Evolutionary conservation across 2,113 vertebrate species (phyloP).

Genomic region (Bothrops jararaca): DNA sequence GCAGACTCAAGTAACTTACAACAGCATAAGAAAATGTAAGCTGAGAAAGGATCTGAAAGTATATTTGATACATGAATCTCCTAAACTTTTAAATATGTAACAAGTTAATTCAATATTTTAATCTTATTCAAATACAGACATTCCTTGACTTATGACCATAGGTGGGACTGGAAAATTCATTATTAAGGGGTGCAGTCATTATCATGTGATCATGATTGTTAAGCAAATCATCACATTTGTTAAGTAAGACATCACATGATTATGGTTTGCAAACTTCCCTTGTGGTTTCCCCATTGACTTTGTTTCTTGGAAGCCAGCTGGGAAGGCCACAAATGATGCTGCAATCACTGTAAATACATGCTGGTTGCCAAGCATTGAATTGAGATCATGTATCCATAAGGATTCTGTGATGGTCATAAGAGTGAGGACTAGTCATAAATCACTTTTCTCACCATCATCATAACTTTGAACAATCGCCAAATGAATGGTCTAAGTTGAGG

Average conservation of each 20-base stretch:
- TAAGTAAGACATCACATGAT: background rate
- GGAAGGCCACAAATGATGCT: background rate
- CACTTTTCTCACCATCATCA: background rate
- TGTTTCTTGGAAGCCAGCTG: background rate
- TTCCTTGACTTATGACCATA: background rate
- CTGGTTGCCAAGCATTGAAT: background rate
- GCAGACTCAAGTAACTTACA: no score
- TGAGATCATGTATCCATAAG: background rate
- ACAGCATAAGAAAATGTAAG: background rate
- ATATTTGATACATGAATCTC: slow-evolving; percentile 1
- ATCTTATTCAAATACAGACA: background rate
- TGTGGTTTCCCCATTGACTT: background rate
- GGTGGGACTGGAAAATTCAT: background rate
- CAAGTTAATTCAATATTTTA: slow-evolving; percentile 18
- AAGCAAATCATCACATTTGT: background rate
- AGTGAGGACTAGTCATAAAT: background rate
- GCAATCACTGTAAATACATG: background rate
- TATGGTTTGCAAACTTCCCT: background rate
- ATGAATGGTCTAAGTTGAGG: background rate
- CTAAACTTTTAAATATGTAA: background rate
- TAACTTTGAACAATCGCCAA: background rate
- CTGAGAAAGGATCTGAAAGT: background rate
- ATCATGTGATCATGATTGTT: background rate
- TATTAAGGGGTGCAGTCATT: background rate
- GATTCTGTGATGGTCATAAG: background rate